These are phyloP conservation scores for Zootoca vivipara DNA, from an alignment of 2,113 vertebrate species.

Conservation along the genomic window DNA sequence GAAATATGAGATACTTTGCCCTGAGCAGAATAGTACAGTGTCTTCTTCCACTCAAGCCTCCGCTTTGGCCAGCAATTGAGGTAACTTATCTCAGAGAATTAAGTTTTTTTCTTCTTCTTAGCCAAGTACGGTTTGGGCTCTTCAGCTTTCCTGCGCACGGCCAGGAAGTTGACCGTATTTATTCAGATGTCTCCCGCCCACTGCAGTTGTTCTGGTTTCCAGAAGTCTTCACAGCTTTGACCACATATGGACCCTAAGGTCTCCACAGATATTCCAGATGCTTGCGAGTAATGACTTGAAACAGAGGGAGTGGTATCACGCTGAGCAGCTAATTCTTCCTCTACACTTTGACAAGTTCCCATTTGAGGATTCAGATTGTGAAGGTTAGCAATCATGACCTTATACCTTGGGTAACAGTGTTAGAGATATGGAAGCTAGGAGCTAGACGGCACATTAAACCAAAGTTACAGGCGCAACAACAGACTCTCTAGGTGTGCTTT, in stretches of 20 bases:
- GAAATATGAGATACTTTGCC: not conserved
- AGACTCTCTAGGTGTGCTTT: no score
- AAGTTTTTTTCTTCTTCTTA: not conserved
- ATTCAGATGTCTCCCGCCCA: not conserved
- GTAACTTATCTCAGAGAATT: not conserved
- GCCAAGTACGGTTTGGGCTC: not conserved
- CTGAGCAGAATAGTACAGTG: no score
- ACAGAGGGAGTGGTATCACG: not conserved
- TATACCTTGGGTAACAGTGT: not conserved
- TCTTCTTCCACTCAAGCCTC: not conserved
- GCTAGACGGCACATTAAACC: no score
- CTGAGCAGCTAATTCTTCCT: not conserved
- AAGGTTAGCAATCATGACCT: not conserved
- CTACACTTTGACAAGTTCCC: not conserved
- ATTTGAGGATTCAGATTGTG: not conserved
- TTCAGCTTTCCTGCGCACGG: not conserved
- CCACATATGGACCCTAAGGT: not conserved
- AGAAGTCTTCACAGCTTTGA: not conserved
- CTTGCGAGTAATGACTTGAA: not conserved
- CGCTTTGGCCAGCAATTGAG: not conserved
- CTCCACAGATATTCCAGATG: no score
- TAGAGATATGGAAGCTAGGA: no score
- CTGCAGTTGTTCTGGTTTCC: not conserved
- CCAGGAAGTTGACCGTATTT: not conserved
- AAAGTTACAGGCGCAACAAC: no score